Percentiles rank a stretch among this genome's conserved stretches.
These are phyloP conservation scores for Agapornis canus DNA, from an alignment of 2,797 vertebrate species.

Conservation along the genomic window DNA sequence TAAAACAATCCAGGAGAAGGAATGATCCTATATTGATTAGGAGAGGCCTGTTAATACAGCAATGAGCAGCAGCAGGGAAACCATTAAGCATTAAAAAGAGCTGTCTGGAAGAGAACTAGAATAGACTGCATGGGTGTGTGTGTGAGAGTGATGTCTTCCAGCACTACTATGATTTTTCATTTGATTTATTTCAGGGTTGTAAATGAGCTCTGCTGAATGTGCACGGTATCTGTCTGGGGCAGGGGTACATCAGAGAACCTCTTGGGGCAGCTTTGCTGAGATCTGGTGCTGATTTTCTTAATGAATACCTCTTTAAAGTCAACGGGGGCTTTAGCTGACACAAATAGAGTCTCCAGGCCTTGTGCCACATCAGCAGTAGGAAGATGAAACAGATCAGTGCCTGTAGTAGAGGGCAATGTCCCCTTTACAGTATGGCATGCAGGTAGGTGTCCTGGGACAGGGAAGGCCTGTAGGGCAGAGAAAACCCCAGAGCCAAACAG, in stretches of 20 bases:
- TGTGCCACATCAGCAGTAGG: background rate
- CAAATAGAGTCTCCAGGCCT: background rate
- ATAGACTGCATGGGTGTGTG: too few species aligned
- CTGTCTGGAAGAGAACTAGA: background rate
- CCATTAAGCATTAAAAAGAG: background rate
- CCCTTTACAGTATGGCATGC: fast-evolving
- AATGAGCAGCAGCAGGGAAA: background rate
- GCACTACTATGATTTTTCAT: background rate
- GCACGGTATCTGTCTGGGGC: background rate
- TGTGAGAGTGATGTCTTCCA: background rate
- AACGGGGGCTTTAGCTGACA: background rate
- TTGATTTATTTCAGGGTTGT: background rate
- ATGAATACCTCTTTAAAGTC: background rate
- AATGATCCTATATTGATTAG: background rate
- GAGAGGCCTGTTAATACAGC: background rate
- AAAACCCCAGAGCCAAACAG: background rate
- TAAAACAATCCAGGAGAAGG: background rate
- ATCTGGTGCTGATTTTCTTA: background rate
- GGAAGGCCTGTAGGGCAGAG: background rate
- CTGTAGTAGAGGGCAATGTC: too few species aligned
- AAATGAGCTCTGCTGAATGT: background rate
- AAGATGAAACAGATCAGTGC: background rate
- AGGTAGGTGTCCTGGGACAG: background rate
- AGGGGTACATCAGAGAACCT: background rate
- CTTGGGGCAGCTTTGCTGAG: background rate